Conservation (phyloP, 2,113 vertebrate genomes). For the Perca fluviatilis region DNA sequence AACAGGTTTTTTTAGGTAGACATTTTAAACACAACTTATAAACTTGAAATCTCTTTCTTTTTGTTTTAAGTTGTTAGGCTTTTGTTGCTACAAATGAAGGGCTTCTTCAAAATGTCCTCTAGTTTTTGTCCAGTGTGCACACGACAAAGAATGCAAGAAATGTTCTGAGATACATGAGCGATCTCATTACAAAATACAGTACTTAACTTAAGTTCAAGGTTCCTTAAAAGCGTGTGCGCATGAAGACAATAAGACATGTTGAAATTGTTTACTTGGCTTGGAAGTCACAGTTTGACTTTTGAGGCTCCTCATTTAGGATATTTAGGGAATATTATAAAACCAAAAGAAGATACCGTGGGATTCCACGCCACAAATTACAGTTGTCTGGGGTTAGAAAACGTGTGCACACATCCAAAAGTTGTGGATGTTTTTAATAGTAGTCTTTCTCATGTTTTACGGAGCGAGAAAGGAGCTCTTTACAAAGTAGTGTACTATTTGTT, state of each 20-base stretch:
- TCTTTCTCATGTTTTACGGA: not conserved
- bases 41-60: no score
- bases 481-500: slow-evolving; percentile 23
- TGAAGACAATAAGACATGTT: not conserved
- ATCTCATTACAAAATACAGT: slow-evolving; percentile 39
- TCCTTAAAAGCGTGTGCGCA: not conserved
- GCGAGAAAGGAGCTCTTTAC: not conserved
- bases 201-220: not conserved
- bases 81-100: not conserved
- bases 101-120: not conserved
- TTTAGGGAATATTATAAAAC: not conserved
- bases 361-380: not conserved
- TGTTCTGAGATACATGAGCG: slow-evolving; percentile 1
- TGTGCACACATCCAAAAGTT: not conserved
- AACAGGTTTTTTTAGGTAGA: not conserved
- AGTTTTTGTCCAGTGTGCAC: slow-evolving; percentile 4
- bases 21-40: not conserved
- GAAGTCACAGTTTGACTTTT: not conserved
- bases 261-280: slow-evolving; percentile 10
- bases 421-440: not conserved
- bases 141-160: not conserved
- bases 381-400: not conserved
- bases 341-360: not conserved
- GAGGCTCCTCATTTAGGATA: not conserved
- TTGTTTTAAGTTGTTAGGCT: not conserved